Evolutionary conservation across 2,888 invertebrate genomes (phyloP).

Genomic region (Halictus ligatus): DNA sequence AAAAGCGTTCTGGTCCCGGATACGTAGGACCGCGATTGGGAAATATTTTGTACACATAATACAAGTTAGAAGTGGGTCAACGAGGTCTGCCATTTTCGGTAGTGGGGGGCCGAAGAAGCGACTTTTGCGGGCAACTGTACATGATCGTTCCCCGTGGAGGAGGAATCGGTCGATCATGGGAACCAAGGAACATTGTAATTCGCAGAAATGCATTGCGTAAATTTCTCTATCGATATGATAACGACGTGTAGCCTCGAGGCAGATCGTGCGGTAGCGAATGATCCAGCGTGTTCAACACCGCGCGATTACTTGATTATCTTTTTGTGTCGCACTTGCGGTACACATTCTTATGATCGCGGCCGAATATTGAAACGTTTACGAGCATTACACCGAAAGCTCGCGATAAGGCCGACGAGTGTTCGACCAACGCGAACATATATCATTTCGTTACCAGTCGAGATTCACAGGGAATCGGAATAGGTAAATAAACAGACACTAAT

Average conservation of each 20-base stretch:
- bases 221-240: slow-evolving; percentile 19
- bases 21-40: neutral
- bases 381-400: neutral
- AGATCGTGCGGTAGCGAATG: neutral
- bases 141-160: neutral
- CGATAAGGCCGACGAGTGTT: slow-evolving; percentile 18
- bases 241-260: neutral
- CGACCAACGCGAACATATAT: neutral
- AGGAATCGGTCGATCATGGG: neutral
- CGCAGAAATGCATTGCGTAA: slow-evolving; percentile 32
- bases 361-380: slow-evolving; percentile 35
- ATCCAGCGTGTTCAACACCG: neutral
- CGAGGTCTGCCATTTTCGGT: neutral
- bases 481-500: slow-evolving; percentile 24
- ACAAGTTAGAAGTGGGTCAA: slow-evolving; percentile 7
- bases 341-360: neutral
- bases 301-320: slow-evolving; percentile 41
- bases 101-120: neutral
- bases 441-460: neutral
- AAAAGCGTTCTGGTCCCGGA: neutral
- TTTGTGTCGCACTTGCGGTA: slow-evolving; percentile 14
- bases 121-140: slow-evolving; percentile 2
- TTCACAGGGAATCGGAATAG: neutral
- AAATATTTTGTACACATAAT: slow-evolving; percentile 2
- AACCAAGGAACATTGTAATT: neutral